These are phyloP conservation scores for Cnemophilus loriae DNA, from an alignment of 2,113 vertebrate genomes.

Conservation along the genomic window DNA sequence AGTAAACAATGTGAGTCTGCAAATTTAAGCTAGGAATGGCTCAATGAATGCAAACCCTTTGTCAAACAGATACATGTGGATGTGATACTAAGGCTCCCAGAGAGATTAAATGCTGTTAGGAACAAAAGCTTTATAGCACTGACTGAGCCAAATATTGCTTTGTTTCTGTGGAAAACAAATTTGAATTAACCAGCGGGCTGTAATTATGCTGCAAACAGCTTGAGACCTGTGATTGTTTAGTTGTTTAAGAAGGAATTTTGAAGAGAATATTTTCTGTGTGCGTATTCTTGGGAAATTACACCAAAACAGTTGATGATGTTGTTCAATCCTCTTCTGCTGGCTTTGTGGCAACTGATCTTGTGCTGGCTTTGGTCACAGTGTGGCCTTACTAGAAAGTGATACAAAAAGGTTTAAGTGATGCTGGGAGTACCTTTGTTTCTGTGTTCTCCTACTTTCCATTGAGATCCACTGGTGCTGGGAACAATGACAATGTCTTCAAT, in stretches of 20 bases:
- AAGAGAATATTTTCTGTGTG: not conserved
- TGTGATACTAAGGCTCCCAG: slow-evolving; percentile 18
- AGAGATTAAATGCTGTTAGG: slow-evolving; percentile 13
- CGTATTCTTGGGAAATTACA: not conserved
- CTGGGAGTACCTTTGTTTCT: not conserved
- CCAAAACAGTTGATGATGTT: fast-evolving
- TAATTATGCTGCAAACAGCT: slow-evolving; percentile 45
- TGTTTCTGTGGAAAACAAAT: slow-evolving; percentile 50
- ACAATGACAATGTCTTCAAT: fast-evolving
- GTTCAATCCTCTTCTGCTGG: not conserved
- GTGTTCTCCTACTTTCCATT: not conserved
- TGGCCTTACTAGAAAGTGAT: not conserved
- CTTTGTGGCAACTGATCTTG: not conserved
- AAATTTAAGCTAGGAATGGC: not conserved
- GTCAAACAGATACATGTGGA: slow-evolving; percentile 28
- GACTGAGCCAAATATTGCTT: slow-evolving; percentile 45
- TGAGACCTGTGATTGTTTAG: slow-evolving; percentile 1
- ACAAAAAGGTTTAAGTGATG: not conserved
- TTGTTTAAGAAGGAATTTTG: not conserved
- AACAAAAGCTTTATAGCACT: slow-evolving; percentile 36
- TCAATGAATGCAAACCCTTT: slow-evolving; percentile 26
- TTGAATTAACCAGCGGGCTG: slow-evolving; percentile 30
- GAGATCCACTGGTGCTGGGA: not conserved
- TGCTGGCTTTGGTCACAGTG: not conserved
- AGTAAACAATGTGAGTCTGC: not conserved